phyloP scores from a whole-genome alignment of 2,113 vertebrate genomes.

The Noturus placidus region DNA sequence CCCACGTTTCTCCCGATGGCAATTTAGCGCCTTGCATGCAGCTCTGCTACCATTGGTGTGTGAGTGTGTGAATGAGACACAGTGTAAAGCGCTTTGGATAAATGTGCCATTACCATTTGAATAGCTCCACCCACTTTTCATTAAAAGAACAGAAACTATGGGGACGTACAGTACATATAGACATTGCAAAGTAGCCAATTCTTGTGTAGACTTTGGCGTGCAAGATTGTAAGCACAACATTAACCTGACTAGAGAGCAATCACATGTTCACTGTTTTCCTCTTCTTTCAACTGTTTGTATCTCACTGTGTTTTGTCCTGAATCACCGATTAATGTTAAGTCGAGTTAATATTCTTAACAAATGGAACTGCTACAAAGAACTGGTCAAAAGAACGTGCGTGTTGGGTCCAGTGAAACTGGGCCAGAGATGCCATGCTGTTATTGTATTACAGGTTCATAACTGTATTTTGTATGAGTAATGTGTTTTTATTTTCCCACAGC shows the following conservation, averaged over 20 bases:
- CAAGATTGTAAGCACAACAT: neutral
- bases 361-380: neutral
- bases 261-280: neutral
- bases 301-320: neutral
- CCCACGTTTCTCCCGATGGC: too few species aligned
- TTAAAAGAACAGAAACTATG: neutral
- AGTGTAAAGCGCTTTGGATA: too few species aligned
- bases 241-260: neutral
- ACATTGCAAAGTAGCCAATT: neutral
- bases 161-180: neutral
- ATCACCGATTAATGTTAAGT: neutral
- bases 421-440: neutral
- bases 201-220: neutral
- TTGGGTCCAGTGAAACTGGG: neutral
- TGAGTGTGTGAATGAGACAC: too few species aligned
- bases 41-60: too few species aligned
- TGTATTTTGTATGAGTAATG: conserved; percentile 25
- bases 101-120: too few species aligned
- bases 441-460: neutral
- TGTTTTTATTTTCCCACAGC: conserved; percentile 50
- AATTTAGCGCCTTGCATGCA: too few species aligned
- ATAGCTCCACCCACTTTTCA: neutral
- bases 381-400: neutral
- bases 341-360: neutral
- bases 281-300: neutral